Evolutionary conservation across 2,797 vertebrate genomes (phyloP).

Genomic region (Pangasius mekongensis): DNA sequence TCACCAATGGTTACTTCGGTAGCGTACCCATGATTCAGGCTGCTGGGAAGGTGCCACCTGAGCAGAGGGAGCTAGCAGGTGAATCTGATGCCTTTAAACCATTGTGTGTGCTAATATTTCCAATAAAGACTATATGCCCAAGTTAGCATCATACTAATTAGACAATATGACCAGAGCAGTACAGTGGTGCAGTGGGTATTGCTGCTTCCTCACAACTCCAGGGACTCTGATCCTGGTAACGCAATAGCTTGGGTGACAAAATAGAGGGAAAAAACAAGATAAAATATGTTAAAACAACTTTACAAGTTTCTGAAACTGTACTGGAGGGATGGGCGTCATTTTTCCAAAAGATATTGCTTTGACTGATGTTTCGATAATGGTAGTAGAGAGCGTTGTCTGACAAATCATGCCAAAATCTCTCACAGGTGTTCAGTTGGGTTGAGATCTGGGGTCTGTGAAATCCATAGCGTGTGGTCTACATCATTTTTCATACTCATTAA

Average conservation of each 20-base stretch:
- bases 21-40: conserved; percentile 98
- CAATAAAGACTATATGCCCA: background rate
- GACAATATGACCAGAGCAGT: background rate
- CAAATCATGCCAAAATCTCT: background rate
- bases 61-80: conserved; percentile 96
- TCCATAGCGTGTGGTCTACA: background rate
- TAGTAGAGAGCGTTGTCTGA: background rate
- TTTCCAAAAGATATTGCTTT: background rate
- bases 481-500: background rate
- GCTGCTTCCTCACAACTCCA: background rate
- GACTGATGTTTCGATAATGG: background rate
- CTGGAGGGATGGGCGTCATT: background rate
- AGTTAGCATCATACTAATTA: background rate
- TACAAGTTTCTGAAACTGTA: background rate
- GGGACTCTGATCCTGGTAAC: background rate
- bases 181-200: background rate
- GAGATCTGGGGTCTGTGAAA: background rate
- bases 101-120: background rate
- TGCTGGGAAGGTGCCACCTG: conserved; percentile 87
- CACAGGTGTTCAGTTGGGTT: background rate
- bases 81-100: conserved; percentile 51
- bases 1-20: conserved; percentile 95
- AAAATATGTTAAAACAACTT: background rate
- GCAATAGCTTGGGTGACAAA: too few relatives aligned
- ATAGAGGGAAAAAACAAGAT: background rate